Conservation (phyloP, 2,113 vertebrate genomes). For the Polyodon spathula region DNA sequence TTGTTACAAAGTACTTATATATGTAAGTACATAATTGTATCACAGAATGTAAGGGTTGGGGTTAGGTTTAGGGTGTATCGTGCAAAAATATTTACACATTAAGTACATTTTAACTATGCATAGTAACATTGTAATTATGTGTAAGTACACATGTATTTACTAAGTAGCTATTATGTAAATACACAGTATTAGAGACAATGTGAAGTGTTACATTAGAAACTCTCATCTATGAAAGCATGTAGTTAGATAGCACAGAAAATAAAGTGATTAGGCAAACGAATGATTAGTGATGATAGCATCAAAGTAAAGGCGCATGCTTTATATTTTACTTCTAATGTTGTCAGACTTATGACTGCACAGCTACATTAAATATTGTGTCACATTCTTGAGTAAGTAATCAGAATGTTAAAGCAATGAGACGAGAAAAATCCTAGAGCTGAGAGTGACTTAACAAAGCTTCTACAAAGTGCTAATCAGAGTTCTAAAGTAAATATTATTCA, state of each 20-base stretch:
- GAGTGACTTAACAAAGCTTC: background rate
- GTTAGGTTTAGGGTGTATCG: too few species aligned
- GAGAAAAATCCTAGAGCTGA: background rate
- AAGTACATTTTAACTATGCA: too few species aligned
- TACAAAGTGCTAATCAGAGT: background rate
- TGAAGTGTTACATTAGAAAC: too few species aligned
- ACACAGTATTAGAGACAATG: too few species aligned
- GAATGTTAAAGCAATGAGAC: background rate
- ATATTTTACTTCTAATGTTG: background rate
- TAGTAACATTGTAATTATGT: too few species aligned
- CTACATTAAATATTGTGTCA: background rate
- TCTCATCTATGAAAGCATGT: background rate
- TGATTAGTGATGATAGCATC: background rate
- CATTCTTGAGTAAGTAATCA: background rate
- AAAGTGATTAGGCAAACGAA: background rate
- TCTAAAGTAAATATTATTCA: conserved; percentile 13
- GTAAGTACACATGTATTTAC: too few species aligned
- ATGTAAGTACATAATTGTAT: too few species aligned
- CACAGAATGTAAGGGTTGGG: too few species aligned
- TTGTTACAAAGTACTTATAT: too few species aligned
- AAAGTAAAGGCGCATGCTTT: background rate
- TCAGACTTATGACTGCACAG: conserved; percentile 4
- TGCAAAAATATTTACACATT: too few species aligned
- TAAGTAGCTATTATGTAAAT: too few species aligned
- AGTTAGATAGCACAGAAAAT: background rate